phyloP scores from a whole-genome alignment of 2,888 invertebrate genomes.

The Orthosia gothica region DNA sequence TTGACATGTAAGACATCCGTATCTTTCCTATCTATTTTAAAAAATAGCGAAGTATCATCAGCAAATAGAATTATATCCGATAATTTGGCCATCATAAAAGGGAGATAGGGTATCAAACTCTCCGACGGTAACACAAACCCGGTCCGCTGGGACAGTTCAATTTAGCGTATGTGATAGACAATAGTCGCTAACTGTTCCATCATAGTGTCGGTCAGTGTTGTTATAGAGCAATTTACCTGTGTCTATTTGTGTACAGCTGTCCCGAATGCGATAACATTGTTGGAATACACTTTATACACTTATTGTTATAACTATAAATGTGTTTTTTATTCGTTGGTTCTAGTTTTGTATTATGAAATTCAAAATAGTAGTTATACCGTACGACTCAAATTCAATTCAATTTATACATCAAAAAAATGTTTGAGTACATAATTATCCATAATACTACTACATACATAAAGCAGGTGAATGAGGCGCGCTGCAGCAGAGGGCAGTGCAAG shows the following conservation, averaged over 20 bases:
- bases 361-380: too few relatives aligned
- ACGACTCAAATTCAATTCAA: too few relatives aligned
- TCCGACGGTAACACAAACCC: conserved; percentile 42
- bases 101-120: conserved; percentile 32
- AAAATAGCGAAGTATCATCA: too few relatives aligned
- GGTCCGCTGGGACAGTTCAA: conserved; percentile 73
- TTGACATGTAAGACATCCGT: too few relatives aligned
- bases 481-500: too few relatives aligned
- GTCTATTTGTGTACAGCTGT: conserved; percentile 63
- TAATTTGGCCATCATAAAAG: too few relatives aligned
- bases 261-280: conserved; percentile 49
- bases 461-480: too few relatives aligned
- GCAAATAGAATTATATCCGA: too few relatives aligned
- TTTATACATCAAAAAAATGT: too few relatives aligned
- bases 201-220: conserved; percentile 71
- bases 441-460: too few relatives aligned
- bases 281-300: conserved; percentile 9
- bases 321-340: neutral
- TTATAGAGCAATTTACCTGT: conserved; percentile 69
- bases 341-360: neutral
- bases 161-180: conserved; percentile 79
- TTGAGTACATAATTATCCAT: too few relatives aligned
- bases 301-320: neutral
- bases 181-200: conserved; percentile 79
- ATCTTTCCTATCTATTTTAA: too few relatives aligned